Percentiles rank a stretch among this genome's conserved stretches.
phyloP scores from a whole-genome alignment of 1,140 invertebrate species.

The Probaryconus sp. region DNA sequence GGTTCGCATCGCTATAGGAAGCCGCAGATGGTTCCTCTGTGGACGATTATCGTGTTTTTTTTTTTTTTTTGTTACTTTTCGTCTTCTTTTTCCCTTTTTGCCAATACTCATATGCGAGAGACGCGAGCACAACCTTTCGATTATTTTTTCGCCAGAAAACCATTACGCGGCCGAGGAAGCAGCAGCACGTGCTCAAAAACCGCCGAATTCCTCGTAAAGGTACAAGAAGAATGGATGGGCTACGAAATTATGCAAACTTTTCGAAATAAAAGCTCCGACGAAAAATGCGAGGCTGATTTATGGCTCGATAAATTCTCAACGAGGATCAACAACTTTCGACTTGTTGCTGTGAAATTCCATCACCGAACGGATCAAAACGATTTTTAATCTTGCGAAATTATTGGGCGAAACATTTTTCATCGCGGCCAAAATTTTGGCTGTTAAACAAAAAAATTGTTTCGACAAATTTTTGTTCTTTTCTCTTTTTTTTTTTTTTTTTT shows the following conservation, averaged over 20 bases:
- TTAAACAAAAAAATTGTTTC: too few relatives aligned
- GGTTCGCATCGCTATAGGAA: conserved; percentile 67
- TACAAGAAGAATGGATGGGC: conserved; percentile 29
- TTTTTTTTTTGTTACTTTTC: conserved; percentile 13
- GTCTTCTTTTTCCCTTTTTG: neutral
- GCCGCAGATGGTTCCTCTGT: conserved; percentile 70
- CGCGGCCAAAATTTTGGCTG: too few relatives aligned
- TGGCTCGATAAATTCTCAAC: conserved; percentile 37
- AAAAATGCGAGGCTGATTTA: conserved; percentile 37
- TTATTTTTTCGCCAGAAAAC: conserved; percentile 54
- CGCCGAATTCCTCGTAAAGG: conserved; percentile 49
- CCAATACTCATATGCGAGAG: conserved; percentile 20
- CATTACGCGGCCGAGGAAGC: conserved; percentile 48
- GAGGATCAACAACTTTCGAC: conserved; percentile 4
- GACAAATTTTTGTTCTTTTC: too few relatives aligned
- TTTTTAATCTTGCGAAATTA: too few relatives aligned
- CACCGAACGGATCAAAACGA: too few relatives aligned
- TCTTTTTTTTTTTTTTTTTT: too few relatives aligned
- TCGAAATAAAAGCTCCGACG: conserved; percentile 17
- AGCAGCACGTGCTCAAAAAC: conserved; percentile 48
- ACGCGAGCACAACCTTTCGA: conserved; percentile 51
- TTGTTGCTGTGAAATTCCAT: too few relatives aligned
- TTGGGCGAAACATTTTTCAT: too few relatives aligned
- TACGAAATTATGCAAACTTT: conserved; percentile 57
- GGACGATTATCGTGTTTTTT: conserved; percentile 67